Percentiles rank a stretch among this genome's conserved stretches.
phyloP scores from a whole-genome alignment of 2,113 vertebrate genomes.

The Calypte anna region DNA sequence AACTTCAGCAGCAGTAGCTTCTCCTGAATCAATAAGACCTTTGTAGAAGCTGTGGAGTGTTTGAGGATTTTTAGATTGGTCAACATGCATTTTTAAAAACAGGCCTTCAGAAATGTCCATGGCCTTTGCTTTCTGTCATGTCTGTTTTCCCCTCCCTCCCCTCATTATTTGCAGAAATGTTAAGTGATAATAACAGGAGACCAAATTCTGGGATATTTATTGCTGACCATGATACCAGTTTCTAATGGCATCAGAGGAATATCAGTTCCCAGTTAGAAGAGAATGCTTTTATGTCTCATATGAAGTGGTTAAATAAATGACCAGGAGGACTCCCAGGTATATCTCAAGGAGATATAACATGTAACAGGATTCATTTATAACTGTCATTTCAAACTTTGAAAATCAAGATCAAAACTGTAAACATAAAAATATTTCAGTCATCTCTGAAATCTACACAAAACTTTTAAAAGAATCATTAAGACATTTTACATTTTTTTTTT shows the following conservation, averaged over 20 bases:
- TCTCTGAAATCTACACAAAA: neutral
- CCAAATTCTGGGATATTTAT: neutral
- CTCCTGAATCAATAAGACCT: neutral
- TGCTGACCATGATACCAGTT: neutral
- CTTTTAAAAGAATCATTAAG: neutral
- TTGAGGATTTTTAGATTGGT: neutral
- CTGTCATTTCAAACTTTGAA: neutral
- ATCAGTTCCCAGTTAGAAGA: neutral
- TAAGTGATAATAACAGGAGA: neutral
- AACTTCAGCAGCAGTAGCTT: neutral
- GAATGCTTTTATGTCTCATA: neutral
- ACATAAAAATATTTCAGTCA: neutral
- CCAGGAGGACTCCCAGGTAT: rapidly evolving
- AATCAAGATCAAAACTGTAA: neutral
- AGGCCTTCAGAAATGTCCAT: neutral
- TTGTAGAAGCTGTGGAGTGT: neutral
- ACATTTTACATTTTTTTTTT: neutral
- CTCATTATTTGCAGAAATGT: neutral
- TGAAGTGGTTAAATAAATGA: neutral
- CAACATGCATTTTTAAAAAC: neutral
- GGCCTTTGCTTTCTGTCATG: neutral
- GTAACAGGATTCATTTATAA: neutral
- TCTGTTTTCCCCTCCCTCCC: rapidly evolving
- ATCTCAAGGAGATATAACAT: neutral
- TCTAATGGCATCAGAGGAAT: neutral